phyloP scores from a whole-genome alignment of 2,113 vertebrate genomes.

The Ptychochromis oligacanthus region DNA sequence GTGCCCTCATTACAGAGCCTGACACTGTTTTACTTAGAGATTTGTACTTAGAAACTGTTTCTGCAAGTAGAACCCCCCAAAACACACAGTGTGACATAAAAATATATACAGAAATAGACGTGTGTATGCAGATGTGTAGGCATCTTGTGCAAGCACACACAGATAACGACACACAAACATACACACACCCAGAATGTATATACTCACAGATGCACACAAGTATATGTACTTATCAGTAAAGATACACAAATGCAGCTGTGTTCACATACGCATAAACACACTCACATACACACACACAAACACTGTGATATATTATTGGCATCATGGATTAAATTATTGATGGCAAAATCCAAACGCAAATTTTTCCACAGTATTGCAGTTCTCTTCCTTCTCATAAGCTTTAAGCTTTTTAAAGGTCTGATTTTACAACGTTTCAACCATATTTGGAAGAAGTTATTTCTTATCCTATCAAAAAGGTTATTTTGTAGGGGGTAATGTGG shows the following conservation, averaged over 20 bases:
- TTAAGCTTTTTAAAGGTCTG: neutral
- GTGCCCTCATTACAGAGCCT: conserved; percentile 64
- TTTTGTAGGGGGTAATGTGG: neutral
- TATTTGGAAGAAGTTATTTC: neutral
- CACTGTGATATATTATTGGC: neutral
- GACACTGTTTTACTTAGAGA: conserved; percentile 38
- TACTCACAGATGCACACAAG: neutral
- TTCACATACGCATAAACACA: neutral
- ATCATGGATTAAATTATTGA: neutral
- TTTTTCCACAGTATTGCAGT: neutral
- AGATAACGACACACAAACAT: neutral
- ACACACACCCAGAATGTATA: neutral
- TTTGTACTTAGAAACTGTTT: conserved; percentile 36
- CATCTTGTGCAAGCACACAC: neutral
- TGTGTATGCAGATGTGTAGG: neutral
- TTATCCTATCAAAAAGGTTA: conserved; percentile 18
- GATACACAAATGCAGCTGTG: neutral
- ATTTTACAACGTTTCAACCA: neutral
- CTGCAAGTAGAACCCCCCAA: conserved; percentile 21
- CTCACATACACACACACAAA: neutral
- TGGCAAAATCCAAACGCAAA: neutral
- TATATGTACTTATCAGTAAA: neutral
- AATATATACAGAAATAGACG: conserved; percentile 15
- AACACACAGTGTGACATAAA: conserved; percentile 16
- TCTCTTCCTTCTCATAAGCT: neutral